Conservation (phyloP, 2,113 vertebrate genomes). For the Onychorhynchus coronatus region DNA sequence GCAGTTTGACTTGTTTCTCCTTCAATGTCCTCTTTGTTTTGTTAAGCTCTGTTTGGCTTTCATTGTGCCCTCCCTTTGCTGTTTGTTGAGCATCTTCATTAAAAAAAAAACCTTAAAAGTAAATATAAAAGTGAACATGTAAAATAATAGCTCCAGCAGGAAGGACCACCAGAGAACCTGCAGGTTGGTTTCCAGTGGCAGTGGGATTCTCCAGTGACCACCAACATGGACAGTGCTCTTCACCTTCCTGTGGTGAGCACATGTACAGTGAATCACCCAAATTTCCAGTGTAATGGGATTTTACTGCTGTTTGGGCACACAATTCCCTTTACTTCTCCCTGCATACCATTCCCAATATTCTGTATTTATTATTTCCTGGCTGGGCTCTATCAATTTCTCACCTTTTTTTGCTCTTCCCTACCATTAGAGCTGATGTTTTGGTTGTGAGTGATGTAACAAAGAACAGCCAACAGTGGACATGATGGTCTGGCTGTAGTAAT, state of each 20-base stretch:
- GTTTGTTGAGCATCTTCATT: background rate
- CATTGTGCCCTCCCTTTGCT: background rate
- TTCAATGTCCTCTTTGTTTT: conserved; percentile 44
- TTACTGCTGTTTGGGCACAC: background rate
- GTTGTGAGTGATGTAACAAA: background rate
- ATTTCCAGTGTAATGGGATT: background rate
- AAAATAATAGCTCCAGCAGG: background rate
- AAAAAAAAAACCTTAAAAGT: background rate
- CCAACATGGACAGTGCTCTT: background rate
- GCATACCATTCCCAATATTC: background rate
- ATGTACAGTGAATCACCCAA: background rate
- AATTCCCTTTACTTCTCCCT: background rate
- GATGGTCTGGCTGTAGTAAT: background rate
- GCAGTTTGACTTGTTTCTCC: conserved; percentile 25
- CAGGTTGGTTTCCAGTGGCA: background rate
- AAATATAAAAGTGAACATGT: background rate
- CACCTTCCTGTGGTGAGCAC: background rate
- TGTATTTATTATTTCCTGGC: background rate
- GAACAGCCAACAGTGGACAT: background rate
- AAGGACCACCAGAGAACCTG: background rate
- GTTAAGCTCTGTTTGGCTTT: conserved; percentile 26
- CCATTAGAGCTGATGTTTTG: background rate
- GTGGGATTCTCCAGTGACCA: background rate
- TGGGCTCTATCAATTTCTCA: background rate
- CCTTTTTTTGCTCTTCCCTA: background rate